A percentile compares a stretch with the other conserved stretches of the same genome.
These are phyloP conservation scores for Dicrurus megarhynchus DNA, from an alignment of 2,113 vertebrate species.

Conservation along the genomic window DNA sequence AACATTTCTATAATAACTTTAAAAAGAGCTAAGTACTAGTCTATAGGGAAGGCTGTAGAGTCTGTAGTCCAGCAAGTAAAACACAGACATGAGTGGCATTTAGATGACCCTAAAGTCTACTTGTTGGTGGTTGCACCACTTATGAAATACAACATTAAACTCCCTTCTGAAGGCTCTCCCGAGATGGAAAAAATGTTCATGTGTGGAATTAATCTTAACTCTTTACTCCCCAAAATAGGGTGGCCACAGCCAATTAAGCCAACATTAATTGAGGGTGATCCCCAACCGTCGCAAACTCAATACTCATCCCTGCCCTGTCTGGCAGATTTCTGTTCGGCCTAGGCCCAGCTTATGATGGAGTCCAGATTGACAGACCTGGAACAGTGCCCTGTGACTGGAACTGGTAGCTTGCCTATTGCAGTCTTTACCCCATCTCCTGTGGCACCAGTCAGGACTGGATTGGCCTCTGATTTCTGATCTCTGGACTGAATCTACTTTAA, in stretches of 20 bases:
- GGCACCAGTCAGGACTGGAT: neutral
- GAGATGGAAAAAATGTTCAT: neutral
- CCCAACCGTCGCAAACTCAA: neutral
- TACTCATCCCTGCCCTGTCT: neutral
- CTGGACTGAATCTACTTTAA: neutral
- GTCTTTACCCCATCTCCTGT: neutral
- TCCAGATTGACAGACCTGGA: neutral
- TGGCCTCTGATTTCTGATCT: neutral
- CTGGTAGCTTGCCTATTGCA: neutral
- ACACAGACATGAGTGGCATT: neutral
- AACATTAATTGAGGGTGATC: neutral
- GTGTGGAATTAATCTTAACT: neutral
- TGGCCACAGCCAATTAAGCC: neutral
- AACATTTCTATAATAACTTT: neutral
- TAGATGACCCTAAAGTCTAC: neutral
- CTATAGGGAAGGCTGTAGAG: neutral
- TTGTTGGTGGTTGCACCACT: neutral
- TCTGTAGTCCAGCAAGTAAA: neutral
- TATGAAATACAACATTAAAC: neutral
- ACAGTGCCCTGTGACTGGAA: neutral
- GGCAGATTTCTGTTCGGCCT: neutral
- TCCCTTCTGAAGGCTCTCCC: neutral
- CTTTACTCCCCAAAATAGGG: neutral
- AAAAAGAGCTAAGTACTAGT: neutral
- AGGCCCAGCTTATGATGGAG: accelerated